Conservation (phyloP, 2,888 invertebrate genomes). For the Hymenopus coronatus region DNA sequence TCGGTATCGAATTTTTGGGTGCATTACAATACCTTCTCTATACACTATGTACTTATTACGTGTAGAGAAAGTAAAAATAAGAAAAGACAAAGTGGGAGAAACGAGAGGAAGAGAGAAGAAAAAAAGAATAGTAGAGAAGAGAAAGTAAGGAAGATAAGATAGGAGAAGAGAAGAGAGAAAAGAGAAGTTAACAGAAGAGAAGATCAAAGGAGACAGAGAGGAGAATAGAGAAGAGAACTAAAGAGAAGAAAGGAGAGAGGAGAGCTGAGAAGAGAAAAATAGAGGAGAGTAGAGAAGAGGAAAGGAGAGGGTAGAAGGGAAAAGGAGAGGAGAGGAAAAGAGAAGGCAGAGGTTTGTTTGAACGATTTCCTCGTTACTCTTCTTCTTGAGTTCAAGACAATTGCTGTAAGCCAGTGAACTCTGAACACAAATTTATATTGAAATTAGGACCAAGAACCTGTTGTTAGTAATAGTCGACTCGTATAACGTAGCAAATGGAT, state of each 20-base stretch:
- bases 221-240: not conserved
- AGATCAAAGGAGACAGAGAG: not conserved
- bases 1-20: too few species aligned
- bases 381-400: too few species aligned
- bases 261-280: not conserved
- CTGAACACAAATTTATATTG: too few species aligned
- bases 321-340: not conserved
- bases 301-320: not conserved
- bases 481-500: too few species aligned
- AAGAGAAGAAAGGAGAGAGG: not conserved
- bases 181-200: not conserved
- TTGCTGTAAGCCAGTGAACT: too few species aligned
- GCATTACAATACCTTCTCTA: too few species aligned
- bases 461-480: too few species aligned
- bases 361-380: too few species aligned
- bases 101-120: not conserved
- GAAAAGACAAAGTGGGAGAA: not conserved
- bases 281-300: not conserved
- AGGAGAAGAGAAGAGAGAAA: not conserved
- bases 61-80: too few species aligned
- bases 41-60: too few species aligned
- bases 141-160: not conserved
- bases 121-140: not conserved
- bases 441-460: too few species aligned
- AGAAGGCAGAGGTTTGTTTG: not conserved